phyloP scores from a whole-genome alignment of 2,797 vertebrate species.

The Vipera ursinii region DNA sequence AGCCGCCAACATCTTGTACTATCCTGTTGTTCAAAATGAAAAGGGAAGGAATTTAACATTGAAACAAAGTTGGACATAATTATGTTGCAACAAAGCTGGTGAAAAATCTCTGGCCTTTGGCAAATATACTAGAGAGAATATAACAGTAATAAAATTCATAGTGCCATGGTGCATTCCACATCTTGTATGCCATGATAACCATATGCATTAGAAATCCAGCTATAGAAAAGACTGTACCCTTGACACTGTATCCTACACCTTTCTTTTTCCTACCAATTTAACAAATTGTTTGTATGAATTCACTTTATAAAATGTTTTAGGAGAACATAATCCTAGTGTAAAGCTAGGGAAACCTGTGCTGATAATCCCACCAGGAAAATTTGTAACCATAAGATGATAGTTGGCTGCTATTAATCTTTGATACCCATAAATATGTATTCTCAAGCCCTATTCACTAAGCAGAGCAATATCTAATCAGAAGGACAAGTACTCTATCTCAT shows the following conservation, averaged over 20 bases:
- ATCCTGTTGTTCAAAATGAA: not conserved
- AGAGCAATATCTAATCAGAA: not conserved
- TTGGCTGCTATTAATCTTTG: not conserved
- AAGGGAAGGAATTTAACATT: not conserved
- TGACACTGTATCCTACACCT: not conserved
- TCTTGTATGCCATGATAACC: not conserved
- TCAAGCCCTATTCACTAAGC: not conserved
- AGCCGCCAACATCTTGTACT: not conserved
- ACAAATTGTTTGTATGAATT: not conserved
- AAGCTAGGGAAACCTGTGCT: not conserved
- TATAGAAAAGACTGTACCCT: not conserved
- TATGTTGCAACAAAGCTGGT: not conserved
- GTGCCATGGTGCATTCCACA: not conserved
- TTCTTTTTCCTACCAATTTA: not conserved
- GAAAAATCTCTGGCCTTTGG: not conserved
- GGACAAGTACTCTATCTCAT: not conserved
- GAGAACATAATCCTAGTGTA: not conserved
- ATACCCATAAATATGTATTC: not conserved
- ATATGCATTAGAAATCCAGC: not conserved
- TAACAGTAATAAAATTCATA: not conserved
- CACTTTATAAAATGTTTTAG: not conserved
- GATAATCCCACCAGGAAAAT: not conserved
- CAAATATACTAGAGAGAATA: not conserved
- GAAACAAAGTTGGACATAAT: not conserved
- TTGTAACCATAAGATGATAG: not conserved